These are phyloP conservation scores for Mesoclemmys tuberculata DNA, from an alignment of 2,113 vertebrate genomes.

Conservation along the genomic window DNA sequence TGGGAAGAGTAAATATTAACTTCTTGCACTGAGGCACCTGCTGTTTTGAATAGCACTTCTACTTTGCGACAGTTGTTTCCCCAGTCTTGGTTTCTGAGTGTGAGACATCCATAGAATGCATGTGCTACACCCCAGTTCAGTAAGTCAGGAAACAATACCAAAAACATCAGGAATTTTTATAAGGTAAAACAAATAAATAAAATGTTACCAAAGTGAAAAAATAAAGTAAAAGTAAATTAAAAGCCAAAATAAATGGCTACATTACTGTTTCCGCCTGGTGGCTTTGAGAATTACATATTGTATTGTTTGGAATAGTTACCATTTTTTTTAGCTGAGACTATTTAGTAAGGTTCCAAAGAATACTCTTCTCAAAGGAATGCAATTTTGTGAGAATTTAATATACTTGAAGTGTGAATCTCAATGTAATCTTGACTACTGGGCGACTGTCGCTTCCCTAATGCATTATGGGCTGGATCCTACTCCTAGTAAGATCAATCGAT, in stretches of 20 bases:
- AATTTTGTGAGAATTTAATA: not conserved
- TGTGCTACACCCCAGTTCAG: rapidly evolving
- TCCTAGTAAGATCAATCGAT: rapidly evolving
- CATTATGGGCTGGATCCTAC: not conserved
- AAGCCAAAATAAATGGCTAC: not conserved
- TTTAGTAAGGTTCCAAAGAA: not conserved
- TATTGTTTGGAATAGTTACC: not conserved
- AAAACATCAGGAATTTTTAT: not conserved
- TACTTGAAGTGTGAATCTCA: not conserved
- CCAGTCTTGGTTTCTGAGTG: rapidly evolving
- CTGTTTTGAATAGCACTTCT: rapidly evolving
- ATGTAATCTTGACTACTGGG: not conserved
- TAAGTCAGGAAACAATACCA: not conserved
- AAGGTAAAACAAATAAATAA: not conserved
- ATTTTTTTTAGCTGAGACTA: not conserved
- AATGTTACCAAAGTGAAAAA: not conserved
- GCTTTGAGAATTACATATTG: not conserved
- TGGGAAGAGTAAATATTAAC: not conserved
- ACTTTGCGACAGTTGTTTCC: not conserved
- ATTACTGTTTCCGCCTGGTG: not conserved
- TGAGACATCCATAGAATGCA: not conserved
- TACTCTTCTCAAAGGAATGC: not conserved
- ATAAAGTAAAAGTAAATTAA: not conserved
- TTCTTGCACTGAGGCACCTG: rapidly evolving
- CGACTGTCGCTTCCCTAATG: not conserved